Conservation (phyloP, 2,113 vertebrate genomes). For the Bucco capensis region DNA sequence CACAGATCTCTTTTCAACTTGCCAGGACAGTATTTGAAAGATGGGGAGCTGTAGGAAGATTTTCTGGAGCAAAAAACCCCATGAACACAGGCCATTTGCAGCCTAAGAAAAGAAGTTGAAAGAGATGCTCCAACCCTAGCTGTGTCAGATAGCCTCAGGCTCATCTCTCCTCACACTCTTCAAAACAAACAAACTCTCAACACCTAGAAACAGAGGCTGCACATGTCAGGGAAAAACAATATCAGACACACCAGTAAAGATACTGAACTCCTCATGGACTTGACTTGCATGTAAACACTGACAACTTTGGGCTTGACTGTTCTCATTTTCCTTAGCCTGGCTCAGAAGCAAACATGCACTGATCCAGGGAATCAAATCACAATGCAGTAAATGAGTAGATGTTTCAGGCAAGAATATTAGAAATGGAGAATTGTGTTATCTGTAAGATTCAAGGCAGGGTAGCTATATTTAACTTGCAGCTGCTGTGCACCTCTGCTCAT, state of each 20-base stretch:
- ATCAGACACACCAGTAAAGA: background rate
- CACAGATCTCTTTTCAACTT: background rate
- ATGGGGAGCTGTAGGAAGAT: background rate
- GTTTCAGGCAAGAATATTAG: background rate
- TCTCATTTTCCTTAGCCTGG: background rate
- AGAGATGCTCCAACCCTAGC: background rate
- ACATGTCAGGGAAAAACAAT: background rate
- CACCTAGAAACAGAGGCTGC: conserved; percentile 37
- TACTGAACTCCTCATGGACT: background rate
- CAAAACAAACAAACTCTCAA: conserved; percentile 20
- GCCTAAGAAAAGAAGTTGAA: conserved; percentile 16
- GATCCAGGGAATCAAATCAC: background rate
- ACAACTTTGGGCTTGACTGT: background rate
- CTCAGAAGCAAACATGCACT: background rate
- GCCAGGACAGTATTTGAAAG: background rate
- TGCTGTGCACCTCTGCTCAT: background rate
- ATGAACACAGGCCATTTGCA: background rate
- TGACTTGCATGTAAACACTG: background rate
- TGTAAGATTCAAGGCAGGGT: background rate
- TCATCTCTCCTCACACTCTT: conserved; percentile 4
- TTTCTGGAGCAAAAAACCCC: background rate
- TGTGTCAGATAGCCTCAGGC: conserved; percentile 15
- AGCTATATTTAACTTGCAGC: conserved; percentile 10
- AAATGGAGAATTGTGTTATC: background rate
- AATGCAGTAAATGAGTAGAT: background rate